phyloP scores from a whole-genome alignment of 2,888 invertebrate species.

The Cotesia congregata region DNA sequence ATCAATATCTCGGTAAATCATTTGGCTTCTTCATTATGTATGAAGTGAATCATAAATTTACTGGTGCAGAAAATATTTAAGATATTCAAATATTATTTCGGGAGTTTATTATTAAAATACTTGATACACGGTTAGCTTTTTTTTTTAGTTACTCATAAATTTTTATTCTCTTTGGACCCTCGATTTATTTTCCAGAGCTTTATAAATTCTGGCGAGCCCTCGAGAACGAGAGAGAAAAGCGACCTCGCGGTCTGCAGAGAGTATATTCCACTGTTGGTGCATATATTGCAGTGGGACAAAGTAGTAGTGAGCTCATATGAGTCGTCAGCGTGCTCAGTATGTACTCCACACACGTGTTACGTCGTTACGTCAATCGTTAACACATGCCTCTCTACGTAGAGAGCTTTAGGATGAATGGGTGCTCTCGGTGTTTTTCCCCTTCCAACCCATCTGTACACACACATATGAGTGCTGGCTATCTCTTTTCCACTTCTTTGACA shows the following conservation, averaged over 20 bases:
- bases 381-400: conserved; percentile 50
- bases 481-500: not conserved
- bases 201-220: conserved; percentile 12
- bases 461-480: not conserved
- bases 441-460: not conserved
- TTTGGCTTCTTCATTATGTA: too few species aligned
- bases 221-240: not conserved
- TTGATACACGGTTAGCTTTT: conserved; percentile 9
- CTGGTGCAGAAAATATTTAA: too few species aligned
- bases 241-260: not conserved
- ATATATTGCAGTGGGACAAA: not conserved
- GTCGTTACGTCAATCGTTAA: conserved; percentile 61
- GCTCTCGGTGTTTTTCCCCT: conserved; percentile 10
- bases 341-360: conserved; percentile 57
- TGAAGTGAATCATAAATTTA: too few species aligned
- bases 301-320: conserved; percentile 4
- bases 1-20: too few species aligned
- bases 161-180: not conserved
- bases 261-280: not conserved
- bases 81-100: not conserved
- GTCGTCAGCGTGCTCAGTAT: conserved; percentile 43
- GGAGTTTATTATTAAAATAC: not conserved
- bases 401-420: conserved; percentile 45
- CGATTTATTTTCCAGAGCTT: conserved; percentile 15
- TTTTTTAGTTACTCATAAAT: not conserved